Conservation (phyloP, 2,113 vertebrate genomes). For the Podiceps cristatus region DNA sequence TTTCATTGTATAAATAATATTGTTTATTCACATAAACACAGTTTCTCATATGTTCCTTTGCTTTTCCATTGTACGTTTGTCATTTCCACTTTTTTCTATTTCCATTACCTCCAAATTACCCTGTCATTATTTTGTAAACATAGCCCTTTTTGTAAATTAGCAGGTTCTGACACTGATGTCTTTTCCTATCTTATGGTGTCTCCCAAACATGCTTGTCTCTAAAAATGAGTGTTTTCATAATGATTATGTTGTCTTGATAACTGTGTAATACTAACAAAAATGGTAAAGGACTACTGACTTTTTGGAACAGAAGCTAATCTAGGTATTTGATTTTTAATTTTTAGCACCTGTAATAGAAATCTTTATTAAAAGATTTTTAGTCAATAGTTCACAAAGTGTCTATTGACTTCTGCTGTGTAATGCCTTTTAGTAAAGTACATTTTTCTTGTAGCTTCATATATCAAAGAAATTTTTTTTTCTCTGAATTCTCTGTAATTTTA, state of each 20-base stretch:
- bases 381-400: not conserved
- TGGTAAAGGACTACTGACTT: not conserved
- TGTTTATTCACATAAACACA: not conserved
- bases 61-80: not conserved
- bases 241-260: not conserved
- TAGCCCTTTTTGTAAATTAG: not conserved
- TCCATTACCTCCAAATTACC: not conserved
- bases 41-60: not conserved
- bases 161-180: not conserved
- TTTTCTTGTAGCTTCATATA: not conserved
- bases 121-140: not conserved
- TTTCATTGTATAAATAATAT: not conserved
- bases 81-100: not conserved
- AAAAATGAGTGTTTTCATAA: not conserved
- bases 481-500: not conserved
- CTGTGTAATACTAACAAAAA: not conserved
- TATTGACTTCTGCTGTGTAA: not conserved
- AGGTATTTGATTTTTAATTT: not conserved
- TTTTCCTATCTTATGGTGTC: not conserved
- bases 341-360: not conserved
- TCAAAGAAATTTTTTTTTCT: not conserved
- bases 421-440: not conserved
- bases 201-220: not conserved
- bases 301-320: not conserved
- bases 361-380: not conserved